Conservation (phyloP, 1,140 invertebrate genomes). For the Planococcus citri region DNA sequence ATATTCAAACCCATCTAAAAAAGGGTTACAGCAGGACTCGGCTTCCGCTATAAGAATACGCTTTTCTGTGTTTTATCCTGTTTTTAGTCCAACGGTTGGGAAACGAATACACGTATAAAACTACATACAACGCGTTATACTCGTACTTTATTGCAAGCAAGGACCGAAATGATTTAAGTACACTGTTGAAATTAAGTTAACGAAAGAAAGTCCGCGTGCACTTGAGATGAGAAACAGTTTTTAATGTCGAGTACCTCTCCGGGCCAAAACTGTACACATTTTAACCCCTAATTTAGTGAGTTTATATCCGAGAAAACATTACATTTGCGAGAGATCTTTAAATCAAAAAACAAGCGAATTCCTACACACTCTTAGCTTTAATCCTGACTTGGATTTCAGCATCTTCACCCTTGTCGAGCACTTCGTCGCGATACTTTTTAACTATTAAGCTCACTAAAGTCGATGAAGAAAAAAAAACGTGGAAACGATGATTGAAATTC, state of each 20-base stretch:
- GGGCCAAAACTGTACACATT: not conserved
- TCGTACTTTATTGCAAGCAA: not conserved
- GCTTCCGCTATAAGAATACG: not conserved
- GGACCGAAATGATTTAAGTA: slow-evolving; percentile 9
- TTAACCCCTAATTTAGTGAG: too few relatives aligned
- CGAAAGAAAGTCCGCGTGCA: not conserved
- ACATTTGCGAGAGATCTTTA: too few relatives aligned
- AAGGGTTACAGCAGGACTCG: slow-evolving; percentile 2
- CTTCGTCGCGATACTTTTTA: too few relatives aligned
- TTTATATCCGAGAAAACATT: too few relatives aligned
- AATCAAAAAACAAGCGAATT: too few relatives aligned
- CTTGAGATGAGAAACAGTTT: slow-evolving; percentile 8
- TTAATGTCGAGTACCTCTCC: not conserved
- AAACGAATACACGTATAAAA: too few relatives aligned
- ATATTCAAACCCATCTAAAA: not conserved
- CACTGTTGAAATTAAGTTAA: not conserved
- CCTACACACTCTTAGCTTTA: too few relatives aligned
- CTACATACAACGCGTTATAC: not conserved
- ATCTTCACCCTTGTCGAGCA: too few relatives aligned
- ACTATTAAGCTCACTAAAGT: too few relatives aligned
- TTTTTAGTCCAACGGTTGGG: not conserved
- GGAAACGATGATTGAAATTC: too few relatives aligned
- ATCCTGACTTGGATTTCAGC: too few relatives aligned
- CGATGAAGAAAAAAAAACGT: too few relatives aligned
- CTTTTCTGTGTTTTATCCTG: not conserved